Evolutionary conservation across 2,888 invertebrate species (phyloP), one percentile per base, ranked within the genome.

Genomic region (Plutella xylostella): DNA sequence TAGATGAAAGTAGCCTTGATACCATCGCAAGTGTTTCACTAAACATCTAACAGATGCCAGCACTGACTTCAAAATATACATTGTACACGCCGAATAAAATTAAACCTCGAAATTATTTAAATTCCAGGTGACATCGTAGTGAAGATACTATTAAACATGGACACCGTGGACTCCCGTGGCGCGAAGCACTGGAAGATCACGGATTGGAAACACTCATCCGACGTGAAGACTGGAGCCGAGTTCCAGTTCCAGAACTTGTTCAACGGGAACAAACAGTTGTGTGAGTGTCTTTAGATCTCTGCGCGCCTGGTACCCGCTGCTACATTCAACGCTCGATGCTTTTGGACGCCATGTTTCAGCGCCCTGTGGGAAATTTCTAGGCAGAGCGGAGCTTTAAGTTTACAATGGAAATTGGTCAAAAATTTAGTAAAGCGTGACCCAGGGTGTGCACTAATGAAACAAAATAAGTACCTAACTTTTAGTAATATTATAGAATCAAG

Each of bases 171-270:
- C 4, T 47, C 42, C 0, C 51, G 52, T 11, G 73, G 68, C 0
- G 54, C 64, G 43, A 48, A 48, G 17, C 71, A 63, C 59, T 82
- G 82, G 83, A 47, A 48, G 2, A 47, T 78, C n/a, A 39, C 52
- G 1, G 55, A 40, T 43, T 82, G 72, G 72, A 55, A 52, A 31
- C 64, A 72, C 54, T 37, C 61, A 0, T 49, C 68, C 0, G 58
- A 70, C 1, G 75, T 78, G 35, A 54, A 57, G 48, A 70, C 63
- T n/a, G 55, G 56, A 4, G 82, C 55, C 0, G 61, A 65, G 25
- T 83, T 68, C 60, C 61, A 55, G 15, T 82, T 82, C 62, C 61
- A 74, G 49, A 74, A 82, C 51, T 61, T 83, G 1, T 80, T 83
- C 56, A 66, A 72, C 12, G 80, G 80, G 1, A 72, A 77, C 50